These are phyloP conservation scores for Balaeniceps rex DNA, from an alignment of 2,113 vertebrate genomes.

Conservation along the genomic window DNA sequence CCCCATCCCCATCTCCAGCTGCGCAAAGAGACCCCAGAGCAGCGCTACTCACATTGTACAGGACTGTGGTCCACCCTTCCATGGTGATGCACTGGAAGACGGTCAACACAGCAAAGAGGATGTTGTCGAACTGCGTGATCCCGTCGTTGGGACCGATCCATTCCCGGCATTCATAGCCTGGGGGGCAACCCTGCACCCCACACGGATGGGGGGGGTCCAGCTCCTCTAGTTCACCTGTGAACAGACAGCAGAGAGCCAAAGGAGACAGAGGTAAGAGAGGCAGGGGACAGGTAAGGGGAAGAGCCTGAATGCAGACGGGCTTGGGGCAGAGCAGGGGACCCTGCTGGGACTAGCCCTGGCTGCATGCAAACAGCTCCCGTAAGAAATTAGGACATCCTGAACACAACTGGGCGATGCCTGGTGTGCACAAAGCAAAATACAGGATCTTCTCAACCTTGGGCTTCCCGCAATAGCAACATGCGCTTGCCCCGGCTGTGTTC, in stretches of 20 bases:
- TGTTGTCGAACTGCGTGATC: constrained; percentile 99
- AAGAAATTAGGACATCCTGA: not conserved
- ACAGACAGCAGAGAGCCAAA: not conserved
- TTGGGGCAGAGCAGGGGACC: not conserved
- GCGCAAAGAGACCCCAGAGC: not conserved
- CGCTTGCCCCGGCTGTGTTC: not conserved
- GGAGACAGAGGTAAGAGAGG: not conserved
- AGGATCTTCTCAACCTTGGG: not conserved
- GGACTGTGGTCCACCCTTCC: constrained; percentile 98
- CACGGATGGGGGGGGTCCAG: constrained; percentile 85
- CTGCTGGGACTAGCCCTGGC: not conserved
- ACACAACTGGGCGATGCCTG: fast-evolving
- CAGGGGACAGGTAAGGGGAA: not conserved
- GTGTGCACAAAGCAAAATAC: not conserved
- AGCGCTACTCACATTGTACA: constrained; percentile 89
- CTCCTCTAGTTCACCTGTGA: constrained; percentile 74
- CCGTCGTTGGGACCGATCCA: constrained; percentile 97
- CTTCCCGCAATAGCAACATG: not conserved
- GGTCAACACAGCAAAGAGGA: constrained; percentile 95
- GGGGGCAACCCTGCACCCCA: constrained; percentile 85
- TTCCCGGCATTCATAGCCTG: constrained; percentile 81
- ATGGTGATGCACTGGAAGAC: constrained; percentile 99
- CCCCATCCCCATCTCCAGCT: not conserved
- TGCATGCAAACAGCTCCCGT: not conserved
- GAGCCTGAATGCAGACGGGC: fast-evolving